Evolutionary conservation across 2,888 invertebrate genomes (phyloP).

Genomic region (Villa cingulata): DNA sequence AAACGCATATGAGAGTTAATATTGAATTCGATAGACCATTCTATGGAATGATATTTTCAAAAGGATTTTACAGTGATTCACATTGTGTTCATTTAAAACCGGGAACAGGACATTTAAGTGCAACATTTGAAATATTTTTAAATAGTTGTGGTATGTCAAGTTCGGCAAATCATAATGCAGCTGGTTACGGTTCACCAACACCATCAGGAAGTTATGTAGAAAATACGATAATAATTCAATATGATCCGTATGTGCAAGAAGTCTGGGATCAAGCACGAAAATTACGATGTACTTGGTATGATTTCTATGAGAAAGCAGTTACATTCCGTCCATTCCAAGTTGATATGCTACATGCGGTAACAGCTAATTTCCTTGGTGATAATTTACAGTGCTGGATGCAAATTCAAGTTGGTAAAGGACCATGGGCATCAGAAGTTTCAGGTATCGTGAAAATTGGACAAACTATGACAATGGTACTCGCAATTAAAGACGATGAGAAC

Average conservation of each 20-base stretch:
- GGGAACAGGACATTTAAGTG: conserved; percentile 78
- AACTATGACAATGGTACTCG: conserved; percentile 93
- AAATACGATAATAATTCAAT: conserved; percentile 88
- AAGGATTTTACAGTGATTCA: conserved; percentile 82
- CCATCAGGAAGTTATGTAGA: conserved; percentile 89
- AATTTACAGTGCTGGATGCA: conserved; percentile 97
- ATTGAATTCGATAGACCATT: conserved; percentile 91
- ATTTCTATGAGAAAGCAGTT: conserved; percentile 89
- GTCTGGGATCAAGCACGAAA: conserved; percentile 90
- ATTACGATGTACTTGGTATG: conserved; percentile 88
- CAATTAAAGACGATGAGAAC: conserved; percentile 90
- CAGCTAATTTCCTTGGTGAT: conserved; percentile 89
- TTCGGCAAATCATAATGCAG: conserved; percentile 78
- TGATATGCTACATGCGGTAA: conserved; percentile 88
- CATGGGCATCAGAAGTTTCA: conserved; percentile 93
- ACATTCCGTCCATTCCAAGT: conserved; percentile 93
- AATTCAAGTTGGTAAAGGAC: conserved; percentile 90
- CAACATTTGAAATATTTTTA: conserved; percentile 85
- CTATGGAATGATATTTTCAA: conserved; percentile 92
- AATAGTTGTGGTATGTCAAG: conserved; percentile 90
- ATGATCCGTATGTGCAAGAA: conserved; percentile 88
- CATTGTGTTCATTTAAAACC: conserved; percentile 87
- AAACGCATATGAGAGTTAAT: conserved; percentile 89
- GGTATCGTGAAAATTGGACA: conserved; percentile 93
- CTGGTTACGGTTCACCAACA: conserved; percentile 71